These are phyloP conservation scores for Mesembrinibis cayennensis DNA, from an alignment of 2,113 vertebrate genomes.

Conservation along the genomic window DNA sequence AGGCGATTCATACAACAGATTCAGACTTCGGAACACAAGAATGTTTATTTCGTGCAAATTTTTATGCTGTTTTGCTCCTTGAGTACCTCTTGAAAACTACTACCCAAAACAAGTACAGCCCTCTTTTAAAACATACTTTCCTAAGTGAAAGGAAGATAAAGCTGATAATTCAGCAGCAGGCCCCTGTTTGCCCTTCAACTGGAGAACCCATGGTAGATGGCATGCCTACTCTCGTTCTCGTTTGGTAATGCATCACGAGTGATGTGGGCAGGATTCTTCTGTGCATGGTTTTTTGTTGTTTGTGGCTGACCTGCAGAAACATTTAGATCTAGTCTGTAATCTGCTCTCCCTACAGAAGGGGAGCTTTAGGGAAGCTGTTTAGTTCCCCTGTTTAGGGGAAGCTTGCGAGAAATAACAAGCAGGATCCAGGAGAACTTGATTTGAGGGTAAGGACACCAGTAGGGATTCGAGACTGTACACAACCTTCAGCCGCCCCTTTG, in stretches of 20 bases:
- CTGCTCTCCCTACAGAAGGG: not conserved
- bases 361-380: not conserved
- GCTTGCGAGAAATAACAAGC: not conserved
- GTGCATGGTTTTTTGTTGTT: not conserved
- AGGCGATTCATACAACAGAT: not conserved
- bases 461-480: not conserved
- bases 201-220: not conserved
- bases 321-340: not conserved
- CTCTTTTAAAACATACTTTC: not conserved
- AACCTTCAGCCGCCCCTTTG: not conserved
- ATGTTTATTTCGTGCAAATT: conserved; percentile 24
- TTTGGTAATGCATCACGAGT: not conserved
- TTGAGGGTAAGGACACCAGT: not conserved
- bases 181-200: not conserved
- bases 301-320: not conserved
- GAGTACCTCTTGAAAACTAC: not conserved
- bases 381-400: not conserved
- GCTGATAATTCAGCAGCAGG: not conserved
- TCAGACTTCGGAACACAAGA: not conserved
- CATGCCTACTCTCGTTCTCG: not conserved
- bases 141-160: not conserved
- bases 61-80: not conserved
- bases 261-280: not conserved
- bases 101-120: not conserved
- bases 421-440: not conserved